Conservation (phyloP, 2,888 invertebrate genomes). For the Brenthis daphne region DNA sequence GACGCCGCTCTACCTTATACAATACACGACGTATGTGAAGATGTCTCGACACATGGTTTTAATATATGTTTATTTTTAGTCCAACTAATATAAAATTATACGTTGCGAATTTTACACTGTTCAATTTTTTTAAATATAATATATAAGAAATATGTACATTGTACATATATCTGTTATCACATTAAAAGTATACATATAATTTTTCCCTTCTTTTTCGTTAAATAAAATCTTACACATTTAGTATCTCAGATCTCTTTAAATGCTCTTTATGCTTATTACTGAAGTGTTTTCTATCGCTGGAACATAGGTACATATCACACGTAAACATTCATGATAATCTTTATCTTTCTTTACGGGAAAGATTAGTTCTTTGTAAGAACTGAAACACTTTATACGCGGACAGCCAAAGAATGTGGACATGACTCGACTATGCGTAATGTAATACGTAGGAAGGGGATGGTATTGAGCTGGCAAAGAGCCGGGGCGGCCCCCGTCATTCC, state of each 20-base stretch:
- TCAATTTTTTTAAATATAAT: not conserved
- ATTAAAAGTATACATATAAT: not conserved
- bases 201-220: too few species aligned
- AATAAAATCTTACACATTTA: not conserved
- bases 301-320: too few species aligned
- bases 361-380: conserved; percentile 22
- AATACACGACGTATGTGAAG: too few species aligned
- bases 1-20: too few species aligned
- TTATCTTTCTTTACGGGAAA: conserved; percentile 14
- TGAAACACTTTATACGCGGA: conserved; percentile 15
- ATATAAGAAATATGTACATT: not conserved
- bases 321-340: not conserved
- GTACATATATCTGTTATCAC: not conserved
- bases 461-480: conserved; percentile 47
- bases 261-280: too few species aligned
- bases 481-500: conserved; percentile 62
- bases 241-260: not conserved
- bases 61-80: too few species aligned
- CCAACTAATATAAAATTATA: too few species aligned
- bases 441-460: conserved; percentile 38
- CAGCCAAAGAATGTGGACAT: conserved; percentile 23
- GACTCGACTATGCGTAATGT: conserved; percentile 33
- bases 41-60: too few species aligned
- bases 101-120: too few species aligned
- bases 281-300: too few species aligned